Conservation (phyloP, 2,113 vertebrate species). For the Entelurus aequoreus region DNA sequence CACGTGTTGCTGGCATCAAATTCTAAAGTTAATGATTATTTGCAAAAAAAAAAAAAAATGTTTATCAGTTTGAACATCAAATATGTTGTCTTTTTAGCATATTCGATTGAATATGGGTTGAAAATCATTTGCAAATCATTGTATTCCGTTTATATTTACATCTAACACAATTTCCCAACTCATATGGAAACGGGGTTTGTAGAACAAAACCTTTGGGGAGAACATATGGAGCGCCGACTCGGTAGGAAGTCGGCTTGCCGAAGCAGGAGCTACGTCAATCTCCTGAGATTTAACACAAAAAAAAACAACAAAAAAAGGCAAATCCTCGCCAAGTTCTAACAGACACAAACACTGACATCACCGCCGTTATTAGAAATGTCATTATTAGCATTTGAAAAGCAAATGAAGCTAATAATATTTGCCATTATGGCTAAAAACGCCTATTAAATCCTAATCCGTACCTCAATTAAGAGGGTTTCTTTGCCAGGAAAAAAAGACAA, state of each 20-base stretch:
- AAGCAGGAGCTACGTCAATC: conserved; percentile 53
- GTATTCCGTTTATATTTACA: no score
- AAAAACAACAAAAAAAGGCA: conserved; percentile 11
- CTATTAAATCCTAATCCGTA: conserved; percentile 76
- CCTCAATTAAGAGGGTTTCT: conserved; percentile 69
- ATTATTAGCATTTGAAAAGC: conserved; percentile 75
- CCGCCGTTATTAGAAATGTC: conserved; percentile 64
- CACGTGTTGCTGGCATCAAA: no score
- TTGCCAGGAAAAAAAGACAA: conserved; percentile 47
- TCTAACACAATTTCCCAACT: no score
- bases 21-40: no score
- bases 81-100: no score
- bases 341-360: conserved; percentile 67
- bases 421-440: conserved; percentile 72
- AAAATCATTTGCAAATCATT: no score
- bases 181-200: no score
- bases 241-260: conserved; percentile 36
- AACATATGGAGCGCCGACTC: conserved; percentile 58
- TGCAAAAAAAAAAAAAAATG: no score
- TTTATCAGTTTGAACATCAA: no score
- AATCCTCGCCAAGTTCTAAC: conserved; percentile 40
- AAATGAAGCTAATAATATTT: conserved; percentile 75
- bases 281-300: conserved; percentile 47
- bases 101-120: no score
- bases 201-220: conserved; percentile 34